A percentile compares a stretch with the other conserved stretches of the same genome.
These are phyloP conservation scores for Pogonus chalceus DNA, from an alignment of 1,140 invertebrate genomes.

Conservation along the genomic window DNA sequence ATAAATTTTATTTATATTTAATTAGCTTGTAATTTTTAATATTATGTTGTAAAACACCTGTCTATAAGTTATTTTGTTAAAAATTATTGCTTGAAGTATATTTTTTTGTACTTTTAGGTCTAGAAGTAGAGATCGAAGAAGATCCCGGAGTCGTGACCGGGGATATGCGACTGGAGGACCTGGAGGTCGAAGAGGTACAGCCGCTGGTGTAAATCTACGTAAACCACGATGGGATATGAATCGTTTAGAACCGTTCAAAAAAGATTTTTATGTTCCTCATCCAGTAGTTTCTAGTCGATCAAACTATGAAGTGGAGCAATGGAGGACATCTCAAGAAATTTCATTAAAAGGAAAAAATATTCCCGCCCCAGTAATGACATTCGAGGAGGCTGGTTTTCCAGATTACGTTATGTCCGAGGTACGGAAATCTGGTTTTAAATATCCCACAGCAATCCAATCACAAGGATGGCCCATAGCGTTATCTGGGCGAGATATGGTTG, in stretches of 20 bases:
- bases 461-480: slow-evolving; percentile 91
- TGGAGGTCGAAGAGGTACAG: slow-evolving; percentile 40
- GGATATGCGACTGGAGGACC: slow-evolving; percentile 42
- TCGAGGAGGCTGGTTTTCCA: slow-evolving; percentile 74
- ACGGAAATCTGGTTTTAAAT: slow-evolving; percentile 68
- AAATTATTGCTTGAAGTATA: no score
- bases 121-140: slow-evolving; percentile 33
- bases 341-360: slow-evolving; percentile 60
- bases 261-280: slow-evolving; percentile 85
- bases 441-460: slow-evolving; percentile 82
- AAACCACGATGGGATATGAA: slow-evolving; percentile 65
- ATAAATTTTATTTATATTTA: no score
- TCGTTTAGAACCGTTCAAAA: slow-evolving; percentile 76
- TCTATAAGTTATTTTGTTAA: no score
- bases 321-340: slow-evolving; percentile 65
- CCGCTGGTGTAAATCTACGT: slow-evolving; percentile 42
- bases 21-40: no score
- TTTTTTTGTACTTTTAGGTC: slow-evolving; percentile 14
- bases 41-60: no score
- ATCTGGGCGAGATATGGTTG: slow-evolving; percentile 85
- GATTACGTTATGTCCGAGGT: slow-evolving; percentile 71
- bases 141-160: slow-evolving; percentile 32
- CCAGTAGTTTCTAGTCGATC: slow-evolving; percentile 57
- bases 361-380: slow-evolving; percentile 70
- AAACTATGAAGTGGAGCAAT: slow-evolving; percentile 62